Evolutionary conservation across 2,888 invertebrate genomes (phyloP).

Genomic region (Reticulitermes lucifugus): DNA sequence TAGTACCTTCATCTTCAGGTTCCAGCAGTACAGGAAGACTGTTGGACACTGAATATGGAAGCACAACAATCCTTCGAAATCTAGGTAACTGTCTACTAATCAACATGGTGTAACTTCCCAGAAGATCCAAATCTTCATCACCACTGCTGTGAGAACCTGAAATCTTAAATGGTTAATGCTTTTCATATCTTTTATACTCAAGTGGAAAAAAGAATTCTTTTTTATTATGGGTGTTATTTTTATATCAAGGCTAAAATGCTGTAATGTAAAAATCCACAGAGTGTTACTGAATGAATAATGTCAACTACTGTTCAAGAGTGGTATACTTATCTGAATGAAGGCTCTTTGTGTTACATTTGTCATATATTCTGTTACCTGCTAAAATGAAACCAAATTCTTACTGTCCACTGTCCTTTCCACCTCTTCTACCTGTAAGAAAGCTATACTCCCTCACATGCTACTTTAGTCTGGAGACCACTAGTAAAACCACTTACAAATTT

Average conservation of each 20-base stretch:
- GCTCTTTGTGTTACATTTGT: constrained; percentile 22
- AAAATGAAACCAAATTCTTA: constrained; percentile 33
- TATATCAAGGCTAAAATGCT: constrained; percentile 37
- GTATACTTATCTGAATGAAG: constrained; percentile 28
- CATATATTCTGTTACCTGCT: constrained; percentile 22
- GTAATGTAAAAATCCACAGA: constrained; percentile 46
- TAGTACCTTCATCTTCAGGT: too few species aligned
- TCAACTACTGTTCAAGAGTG: constrained; percentile 38
- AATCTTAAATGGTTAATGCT: constrained; percentile 21
- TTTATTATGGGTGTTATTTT: constrained; percentile 29
- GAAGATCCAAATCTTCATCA: too few species aligned
- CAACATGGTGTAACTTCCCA: too few species aligned
- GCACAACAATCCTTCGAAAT: too few species aligned
- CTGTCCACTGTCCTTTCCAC: constrained; percentile 20
- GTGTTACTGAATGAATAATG: constrained; percentile 28
- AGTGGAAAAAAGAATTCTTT: not conserved
- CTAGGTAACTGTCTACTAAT: too few species aligned
- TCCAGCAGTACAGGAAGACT: too few species aligned
- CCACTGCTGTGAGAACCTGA: not conserved
- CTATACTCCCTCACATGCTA: constrained; percentile 38
- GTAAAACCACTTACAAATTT: constrained; percentile 33
- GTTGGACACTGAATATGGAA: too few species aligned
- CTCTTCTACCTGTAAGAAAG: constrained; percentile 37
- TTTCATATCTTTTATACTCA: constrained; percentile 9
- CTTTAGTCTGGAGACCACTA: constrained; percentile 32